Conservation (phyloP, 2,797 vertebrate species). For the Danio aesculapii region DNA sequence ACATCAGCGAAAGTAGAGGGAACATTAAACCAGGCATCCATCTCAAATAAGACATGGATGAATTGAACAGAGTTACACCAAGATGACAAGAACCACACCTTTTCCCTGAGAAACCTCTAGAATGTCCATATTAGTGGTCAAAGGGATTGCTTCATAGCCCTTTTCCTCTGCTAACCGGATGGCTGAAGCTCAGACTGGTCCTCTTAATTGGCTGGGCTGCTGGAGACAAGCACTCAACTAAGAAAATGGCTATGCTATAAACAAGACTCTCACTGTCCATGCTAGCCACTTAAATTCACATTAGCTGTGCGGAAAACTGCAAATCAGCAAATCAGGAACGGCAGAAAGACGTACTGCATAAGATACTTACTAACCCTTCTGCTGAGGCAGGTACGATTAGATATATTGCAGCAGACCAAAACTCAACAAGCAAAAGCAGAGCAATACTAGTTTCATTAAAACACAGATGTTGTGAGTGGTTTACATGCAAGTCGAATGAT, state of each 20-base stretch:
- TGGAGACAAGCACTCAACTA: slow-evolving; percentile 55
- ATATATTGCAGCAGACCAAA: slow-evolving; percentile 26
- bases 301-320: slow-evolving; percentile 50
- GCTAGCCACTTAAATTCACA: slow-evolving; percentile 40
- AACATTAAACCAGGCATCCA: slow-evolving; percentile 23
- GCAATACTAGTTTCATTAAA: slow-evolving; percentile 20
- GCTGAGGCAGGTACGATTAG: slow-evolving; percentile 40
- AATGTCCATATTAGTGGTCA: slow-evolving; percentile 43
- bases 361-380: slow-evolving; percentile 41
- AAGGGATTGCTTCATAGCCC: slow-evolving; percentile 43
- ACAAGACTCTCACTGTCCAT: slow-evolving; percentile 45
- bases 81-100: slow-evolving; percentile 31
- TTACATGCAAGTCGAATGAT: background rate
- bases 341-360: slow-evolving; percentile 22
- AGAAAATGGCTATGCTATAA: slow-evolving; percentile 43
- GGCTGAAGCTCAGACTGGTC: slow-evolving; percentile 21
- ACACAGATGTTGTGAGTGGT: slow-evolving; percentile 6
- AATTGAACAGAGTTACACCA: slow-evolving; percentile 37
- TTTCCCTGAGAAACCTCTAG: slow-evolving; percentile 4
- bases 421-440: slow-evolving; percentile 25
- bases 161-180: slow-evolving; percentile 48
- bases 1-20: slow-evolving; percentile 15
- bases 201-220: slow-evolving; percentile 49
- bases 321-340: slow-evolving; percentile 38
- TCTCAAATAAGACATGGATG: slow-evolving; percentile 23